Percentiles rank a stretch among this genome's conserved stretches.
These are phyloP conservation scores for Carassius auratus DNA, from an alignment of 2,113 vertebrate genomes.

Conservation along the genomic window DNA sequence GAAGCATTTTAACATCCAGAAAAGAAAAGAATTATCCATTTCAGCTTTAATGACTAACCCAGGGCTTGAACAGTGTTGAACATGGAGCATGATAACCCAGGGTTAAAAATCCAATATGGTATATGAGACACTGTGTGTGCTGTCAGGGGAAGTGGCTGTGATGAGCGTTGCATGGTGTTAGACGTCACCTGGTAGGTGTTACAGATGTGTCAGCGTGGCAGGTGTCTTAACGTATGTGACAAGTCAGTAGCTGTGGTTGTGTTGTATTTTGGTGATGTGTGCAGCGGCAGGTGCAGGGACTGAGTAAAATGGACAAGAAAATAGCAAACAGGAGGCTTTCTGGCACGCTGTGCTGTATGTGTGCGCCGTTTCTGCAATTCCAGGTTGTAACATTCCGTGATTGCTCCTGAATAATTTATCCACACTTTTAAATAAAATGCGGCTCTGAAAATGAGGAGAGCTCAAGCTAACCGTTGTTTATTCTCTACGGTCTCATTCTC, in stretches of 20 bases:
- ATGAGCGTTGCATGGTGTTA: background rate
- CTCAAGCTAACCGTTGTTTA: constrained; percentile 10
- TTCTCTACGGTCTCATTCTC: background rate
- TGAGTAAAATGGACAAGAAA: background rate
- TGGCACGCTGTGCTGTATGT: background rate
- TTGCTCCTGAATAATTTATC: constrained; percentile 55
- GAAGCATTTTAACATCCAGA: background rate
- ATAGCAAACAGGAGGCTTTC: background rate
- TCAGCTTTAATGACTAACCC: background rate
- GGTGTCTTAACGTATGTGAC: constrained; percentile 15
- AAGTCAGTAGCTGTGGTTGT: constrained; percentile 17
- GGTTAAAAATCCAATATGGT: constrained; percentile 12
- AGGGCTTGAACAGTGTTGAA: background rate
- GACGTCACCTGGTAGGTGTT: constrained; percentile 2
- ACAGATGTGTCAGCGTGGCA: constrained; percentile 10
- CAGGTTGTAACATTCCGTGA: background rate
- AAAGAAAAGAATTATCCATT: background rate
- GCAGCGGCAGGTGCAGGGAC: constrained; percentile 4
- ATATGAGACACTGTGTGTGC: background rate
- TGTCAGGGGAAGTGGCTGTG: background rate
- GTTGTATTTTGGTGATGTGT: background rate
- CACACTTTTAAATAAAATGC: constrained; percentile 30
- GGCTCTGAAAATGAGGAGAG: background rate
- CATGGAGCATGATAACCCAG: background rate
- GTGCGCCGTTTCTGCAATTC: background rate